Percentiles rank a stretch among this genome's conserved stretches.
Conservation (phyloP, 2,113 vertebrate species). For the Corydoras maculifer region DNA sequence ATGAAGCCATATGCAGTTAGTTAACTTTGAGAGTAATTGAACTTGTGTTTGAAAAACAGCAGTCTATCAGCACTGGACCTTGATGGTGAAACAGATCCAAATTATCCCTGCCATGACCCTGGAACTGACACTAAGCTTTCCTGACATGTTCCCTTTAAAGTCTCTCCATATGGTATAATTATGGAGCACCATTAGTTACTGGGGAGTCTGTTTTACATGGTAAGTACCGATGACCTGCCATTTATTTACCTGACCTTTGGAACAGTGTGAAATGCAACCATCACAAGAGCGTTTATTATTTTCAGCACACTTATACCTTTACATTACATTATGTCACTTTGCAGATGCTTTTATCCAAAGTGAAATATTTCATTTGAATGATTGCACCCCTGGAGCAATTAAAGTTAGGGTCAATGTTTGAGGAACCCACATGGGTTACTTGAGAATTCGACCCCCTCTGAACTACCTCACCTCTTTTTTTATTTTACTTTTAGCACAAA, state of each 20-base stretch:
- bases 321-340: too few species aligned
- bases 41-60: neutral
- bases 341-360: too few species aligned
- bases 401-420: too few species aligned
- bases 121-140: slow-evolving; percentile 20
- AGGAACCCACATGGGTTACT: too few species aligned
- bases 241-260: slow-evolving; percentile 57
- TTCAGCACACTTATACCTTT: slow-evolving; percentile 13
- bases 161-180: slow-evolving; percentile 55
- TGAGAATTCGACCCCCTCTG: too few species aligned
- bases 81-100: slow-evolving; percentile 17
- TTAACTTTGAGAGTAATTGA: slow-evolving; percentile 2
- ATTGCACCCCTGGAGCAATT: too few species aligned
- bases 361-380: too few species aligned
- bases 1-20: neutral
- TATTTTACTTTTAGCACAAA: too few species aligned
- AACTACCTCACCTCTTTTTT: too few species aligned
- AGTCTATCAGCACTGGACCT: neutral
- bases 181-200: slow-evolving; percentile 45
- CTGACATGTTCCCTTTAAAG: slow-evolving; percentile 21
- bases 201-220: slow-evolving; percentile 52
- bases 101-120: slow-evolving; percentile 12
- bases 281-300: slow-evolving; percentile 48
- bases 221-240: slow-evolving; percentile 49
- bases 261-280: slow-evolving; percentile 36